These are phyloP conservation scores for Melitaea cinxia DNA, from an alignment of 1,140 invertebrate species.

Conservation along the genomic window DNA sequence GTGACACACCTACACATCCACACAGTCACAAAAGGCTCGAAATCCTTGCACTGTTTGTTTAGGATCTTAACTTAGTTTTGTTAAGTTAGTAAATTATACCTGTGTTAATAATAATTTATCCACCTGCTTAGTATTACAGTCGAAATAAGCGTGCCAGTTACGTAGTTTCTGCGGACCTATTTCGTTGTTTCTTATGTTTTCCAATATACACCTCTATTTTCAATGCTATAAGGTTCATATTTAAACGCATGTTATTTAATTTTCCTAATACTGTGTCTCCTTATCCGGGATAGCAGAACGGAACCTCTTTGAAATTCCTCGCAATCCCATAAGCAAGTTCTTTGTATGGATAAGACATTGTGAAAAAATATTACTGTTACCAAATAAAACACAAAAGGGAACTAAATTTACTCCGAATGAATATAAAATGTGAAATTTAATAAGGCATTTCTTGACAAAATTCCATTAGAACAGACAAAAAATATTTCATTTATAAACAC, in stretches of 20 bases:
- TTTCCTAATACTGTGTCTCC: slow-evolving; percentile 49
- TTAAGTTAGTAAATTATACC: slow-evolving; percentile 22
- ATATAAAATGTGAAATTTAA: not conserved
- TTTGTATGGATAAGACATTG: slow-evolving; percentile 32
- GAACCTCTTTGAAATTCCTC: slow-evolving; percentile 46
- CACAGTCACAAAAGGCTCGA: slow-evolving; percentile 20
- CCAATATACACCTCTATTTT: slow-evolving; percentile 28
- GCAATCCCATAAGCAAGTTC: slow-evolving; percentile 41
- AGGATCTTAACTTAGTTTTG: slow-evolving; percentile 20
- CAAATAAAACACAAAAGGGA: slow-evolving; percentile 12
- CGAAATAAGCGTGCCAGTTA: slow-evolving; percentile 49
- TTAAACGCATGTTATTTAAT: slow-evolving; percentile 24
- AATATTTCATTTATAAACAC: no score
- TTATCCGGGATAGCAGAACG: slow-evolving; percentile 55
- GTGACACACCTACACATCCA: slow-evolving; percentile 1
- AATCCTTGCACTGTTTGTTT: slow-evolving; percentile 20
- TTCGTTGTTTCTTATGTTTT: slow-evolving; percentile 37
- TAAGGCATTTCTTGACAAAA: not conserved
- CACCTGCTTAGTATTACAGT: slow-evolving; percentile 47
- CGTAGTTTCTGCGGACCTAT: slow-evolving; percentile 49
- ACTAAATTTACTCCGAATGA: not conserved
- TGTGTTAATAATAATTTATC: slow-evolving; percentile 42
- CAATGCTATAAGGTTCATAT: slow-evolving; percentile 32
- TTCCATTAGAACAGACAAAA: not conserved
- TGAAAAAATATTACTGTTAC: slow-evolving; percentile 24